Conservation (phyloP, 1,140 invertebrate species). For the Trigoniulus corallinus region DNA sequence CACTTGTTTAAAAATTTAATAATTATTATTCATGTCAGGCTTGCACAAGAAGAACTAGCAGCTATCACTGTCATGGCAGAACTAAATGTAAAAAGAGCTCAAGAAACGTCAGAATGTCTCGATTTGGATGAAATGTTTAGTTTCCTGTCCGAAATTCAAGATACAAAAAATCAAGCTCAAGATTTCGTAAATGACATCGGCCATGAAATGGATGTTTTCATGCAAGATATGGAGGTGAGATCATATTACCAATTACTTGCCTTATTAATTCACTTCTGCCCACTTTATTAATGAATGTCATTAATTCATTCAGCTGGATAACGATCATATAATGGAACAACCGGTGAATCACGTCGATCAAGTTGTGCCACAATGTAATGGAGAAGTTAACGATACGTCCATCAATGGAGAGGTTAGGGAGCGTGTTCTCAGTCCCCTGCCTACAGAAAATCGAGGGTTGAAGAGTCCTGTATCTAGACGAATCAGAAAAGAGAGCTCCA, state of each 20-base stretch:
- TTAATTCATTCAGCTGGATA: too few species aligned
- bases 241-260: background rate
- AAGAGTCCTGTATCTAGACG: too few species aligned
- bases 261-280: background rate
- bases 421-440: too few species aligned
- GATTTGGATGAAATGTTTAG: slow-evolving; percentile 87
- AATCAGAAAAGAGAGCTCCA: too few species aligned
- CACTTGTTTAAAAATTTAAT: too few species aligned
- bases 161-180: slow-evolving; percentile 19
- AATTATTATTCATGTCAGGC: slow-evolving; percentile 27
- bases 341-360: too few species aligned
- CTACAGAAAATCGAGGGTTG: too few species aligned
- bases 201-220: slow-evolving; percentile 61
- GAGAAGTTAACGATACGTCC: too few species aligned
- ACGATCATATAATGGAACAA: too few species aligned
- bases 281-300: background rate
- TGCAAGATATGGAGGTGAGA: slow-evolving; percentile 53
- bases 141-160: slow-evolving; percentile 69
- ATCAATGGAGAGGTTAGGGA: too few species aligned
- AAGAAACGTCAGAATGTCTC: slow-evolving; percentile 44
- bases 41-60: slow-evolving; percentile 55
- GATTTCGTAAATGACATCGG: slow-evolving; percentile 62
- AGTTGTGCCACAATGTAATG: too few species aligned
- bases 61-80: slow-evolving; percentile 56
- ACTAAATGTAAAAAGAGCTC: slow-evolving; percentile 32